Evolutionary conservation across 2,113 vertebrate species (phyloP).

Genomic region (Lagenorhynchus albirostris): DNA sequence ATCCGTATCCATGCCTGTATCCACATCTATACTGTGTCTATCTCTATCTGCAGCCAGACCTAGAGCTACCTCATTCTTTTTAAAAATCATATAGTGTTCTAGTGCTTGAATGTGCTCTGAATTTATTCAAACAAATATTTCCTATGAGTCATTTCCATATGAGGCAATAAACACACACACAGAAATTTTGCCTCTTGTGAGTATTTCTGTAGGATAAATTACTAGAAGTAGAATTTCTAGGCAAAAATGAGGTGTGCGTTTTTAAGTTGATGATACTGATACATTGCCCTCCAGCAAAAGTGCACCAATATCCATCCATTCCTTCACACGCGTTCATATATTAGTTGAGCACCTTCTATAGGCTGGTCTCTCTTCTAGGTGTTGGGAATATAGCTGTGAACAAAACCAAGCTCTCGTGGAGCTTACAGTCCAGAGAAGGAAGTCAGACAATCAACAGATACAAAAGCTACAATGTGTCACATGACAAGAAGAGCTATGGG

Average conservation of each 20-base stretch:
- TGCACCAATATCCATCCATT: no score
- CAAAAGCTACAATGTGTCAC: fast-evolving
- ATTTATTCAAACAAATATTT: background rate
- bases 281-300: background rate
- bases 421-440: background rate
- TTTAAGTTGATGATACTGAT: background rate
- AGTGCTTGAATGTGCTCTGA: no score
- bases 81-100: background rate
- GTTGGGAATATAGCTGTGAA: background rate
- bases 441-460: background rate
- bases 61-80: background rate
- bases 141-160: background rate
- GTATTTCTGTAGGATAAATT: background rate
- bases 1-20: background rate
- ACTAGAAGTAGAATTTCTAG: background rate
- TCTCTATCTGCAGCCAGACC: background rate
- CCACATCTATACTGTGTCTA: background rate
- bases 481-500: background rate
- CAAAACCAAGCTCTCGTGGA: fast-evolving
- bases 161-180: background rate
- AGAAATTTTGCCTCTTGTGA: background rate
- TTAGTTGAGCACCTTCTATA: background rate
- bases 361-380: background rate
- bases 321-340: background rate
- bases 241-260: background rate